Percentiles rank a stretch among this genome's conserved stretches.
phyloP scores from a whole-genome alignment of 64 coral and sea anemone genomes.

The Montipora foliosa region DNA sequence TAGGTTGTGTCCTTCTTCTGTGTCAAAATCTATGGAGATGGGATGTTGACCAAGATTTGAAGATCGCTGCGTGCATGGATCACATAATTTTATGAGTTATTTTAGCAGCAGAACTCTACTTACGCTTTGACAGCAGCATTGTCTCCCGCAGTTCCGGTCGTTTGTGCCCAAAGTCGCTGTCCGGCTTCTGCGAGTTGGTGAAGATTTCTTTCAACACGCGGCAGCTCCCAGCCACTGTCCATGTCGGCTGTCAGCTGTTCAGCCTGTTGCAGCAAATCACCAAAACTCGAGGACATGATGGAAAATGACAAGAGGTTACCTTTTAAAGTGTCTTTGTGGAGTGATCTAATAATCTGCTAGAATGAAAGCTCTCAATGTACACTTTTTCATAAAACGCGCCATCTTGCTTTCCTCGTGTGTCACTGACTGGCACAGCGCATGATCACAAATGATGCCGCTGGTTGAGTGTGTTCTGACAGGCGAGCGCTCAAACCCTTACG shows the following conservation, averaged over 20 bases:
- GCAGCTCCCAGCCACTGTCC: constrained; percentile 95
- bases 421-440: constrained; percentile 15
- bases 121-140: constrained; percentile 98
- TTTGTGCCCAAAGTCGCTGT: constrained; percentile 86
- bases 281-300: constrained; percentile 88
- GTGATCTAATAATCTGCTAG: not conserved
- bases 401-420: constrained; percentile 52
- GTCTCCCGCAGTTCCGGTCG: constrained; percentile 78
- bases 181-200: constrained; percentile 96
- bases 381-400: constrained; percentile 85
- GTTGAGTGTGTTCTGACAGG: not conserved
- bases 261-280: constrained; percentile 95
- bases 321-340: not conserved
- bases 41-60: too few species aligned
- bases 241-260: constrained; percentile 98
- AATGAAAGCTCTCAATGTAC: constrained; percentile 13
- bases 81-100: not conserved
- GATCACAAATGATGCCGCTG: not conserved
- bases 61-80: too few species aligned
- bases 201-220: constrained; percentile 91
- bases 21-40: too few species aligned
- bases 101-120: constrained; percentile 30
- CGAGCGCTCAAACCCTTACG: too few species aligned
- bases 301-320: not conserved
- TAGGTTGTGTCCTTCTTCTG: too few species aligned